A percentile compares a stretch with the other conserved stretches of the same genome.
These are phyloP conservation scores for Stichopus chloronotus DNA, from an alignment of 35 echinoderm and acorn worm genomes.

Conservation along the genomic window DNA sequence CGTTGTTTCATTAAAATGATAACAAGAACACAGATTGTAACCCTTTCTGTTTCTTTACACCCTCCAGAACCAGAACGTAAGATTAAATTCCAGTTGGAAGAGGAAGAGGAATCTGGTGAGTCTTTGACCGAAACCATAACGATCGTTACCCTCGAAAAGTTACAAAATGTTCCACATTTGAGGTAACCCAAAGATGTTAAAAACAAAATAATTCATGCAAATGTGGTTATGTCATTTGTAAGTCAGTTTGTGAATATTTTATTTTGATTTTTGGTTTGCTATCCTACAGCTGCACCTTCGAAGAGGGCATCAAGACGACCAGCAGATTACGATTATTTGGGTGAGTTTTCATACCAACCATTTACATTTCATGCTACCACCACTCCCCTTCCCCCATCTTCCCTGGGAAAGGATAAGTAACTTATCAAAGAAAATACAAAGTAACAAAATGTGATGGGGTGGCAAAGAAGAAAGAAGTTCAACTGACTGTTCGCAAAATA, in stretches of 20 bases:
- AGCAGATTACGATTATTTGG: constrained; percentile 53
- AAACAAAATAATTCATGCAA: too few species aligned
- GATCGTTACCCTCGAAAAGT: too few species aligned
- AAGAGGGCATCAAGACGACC: constrained; percentile 1
- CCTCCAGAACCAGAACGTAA: constrained; percentile 55
- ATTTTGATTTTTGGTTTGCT: not conserved
- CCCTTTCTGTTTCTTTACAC: not conserved
- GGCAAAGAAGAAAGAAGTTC: too few species aligned
- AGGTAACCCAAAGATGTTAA: too few species aligned
- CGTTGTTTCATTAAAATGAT: too few species aligned
- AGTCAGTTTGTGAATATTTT: not conserved
- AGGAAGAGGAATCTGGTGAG: constrained; percentile 56
- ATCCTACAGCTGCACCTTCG: not conserved
- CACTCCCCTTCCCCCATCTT: too few species aligned
- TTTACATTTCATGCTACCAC: too few species aligned
- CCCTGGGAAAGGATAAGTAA: too few species aligned
- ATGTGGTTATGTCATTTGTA: not conserved
- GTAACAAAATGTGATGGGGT: too few species aligned
- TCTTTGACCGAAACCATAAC: not conserved
- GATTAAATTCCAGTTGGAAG: constrained; percentile 45
- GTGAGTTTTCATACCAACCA: not conserved
- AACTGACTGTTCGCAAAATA: too few species aligned
- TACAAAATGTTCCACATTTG: too few species aligned
- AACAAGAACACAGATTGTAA: not conserved
- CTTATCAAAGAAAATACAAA: too few species aligned